phyloP scores from a whole-genome alignment of 2,888 invertebrate genomes.

The Eulithis prunata region DNA sequence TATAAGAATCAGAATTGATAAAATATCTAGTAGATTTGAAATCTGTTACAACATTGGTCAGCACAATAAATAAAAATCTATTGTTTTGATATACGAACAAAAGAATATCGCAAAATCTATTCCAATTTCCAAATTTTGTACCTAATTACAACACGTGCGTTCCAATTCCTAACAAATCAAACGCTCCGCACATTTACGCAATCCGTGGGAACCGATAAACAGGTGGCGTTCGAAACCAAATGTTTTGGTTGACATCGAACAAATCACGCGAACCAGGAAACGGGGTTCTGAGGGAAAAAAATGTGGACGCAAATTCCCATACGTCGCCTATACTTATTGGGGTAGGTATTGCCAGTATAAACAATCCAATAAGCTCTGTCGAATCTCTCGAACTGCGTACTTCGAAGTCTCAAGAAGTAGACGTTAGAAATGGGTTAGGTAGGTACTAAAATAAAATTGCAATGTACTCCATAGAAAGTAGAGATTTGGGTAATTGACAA shows the following conservation, averaged over 20 bases:
- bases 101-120: slow-evolving; percentile 42
- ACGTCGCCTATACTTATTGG: slow-evolving; percentile 15
- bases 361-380: slow-evolving; percentile 21
- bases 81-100: slow-evolving; percentile 29
- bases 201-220: slow-evolving; percentile 71
- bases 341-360: background rate
- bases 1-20: background rate
- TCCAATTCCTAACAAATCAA: slow-evolving; percentile 39
- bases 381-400: background rate
- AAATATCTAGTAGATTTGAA: too few relatives aligned
- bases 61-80: background rate
- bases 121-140: slow-evolving; percentile 44
- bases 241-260: slow-evolving; percentile 64
- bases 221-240: slow-evolving; percentile 70
- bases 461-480: too few relatives aligned
- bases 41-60: too few relatives aligned
- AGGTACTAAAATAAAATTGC: too few relatives aligned
- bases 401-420: too few relatives aligned
- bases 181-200: slow-evolving; percentile 41
- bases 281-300: slow-evolving; percentile 50
- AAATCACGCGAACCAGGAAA: slow-evolving; percentile 73
- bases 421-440: too few relatives aligned
- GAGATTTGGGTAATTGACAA: too few relatives aligned
- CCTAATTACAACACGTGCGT: slow-evolving; percentile 59
- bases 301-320: slow-evolving; percentile 42